Percentiles rank a stretch among this genome's conserved stretches.
These are phyloP conservation scores for Caenorhabditis sp. DNA, from an alignment of 2,888 invertebrate genomes.

Conservation along the genomic window DNA sequence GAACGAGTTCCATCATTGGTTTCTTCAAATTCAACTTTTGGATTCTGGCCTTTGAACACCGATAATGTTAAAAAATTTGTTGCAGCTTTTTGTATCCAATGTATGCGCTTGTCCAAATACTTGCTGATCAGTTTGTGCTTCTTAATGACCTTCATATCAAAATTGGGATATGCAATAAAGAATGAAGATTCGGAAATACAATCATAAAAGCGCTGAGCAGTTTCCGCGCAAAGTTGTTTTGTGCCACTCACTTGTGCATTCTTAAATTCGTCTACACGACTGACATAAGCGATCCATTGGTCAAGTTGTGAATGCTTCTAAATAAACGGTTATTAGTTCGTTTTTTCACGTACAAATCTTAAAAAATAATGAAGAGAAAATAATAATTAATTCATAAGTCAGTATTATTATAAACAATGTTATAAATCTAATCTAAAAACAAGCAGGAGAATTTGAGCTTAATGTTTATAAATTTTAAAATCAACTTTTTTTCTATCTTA, in stretches of 20 bases:
- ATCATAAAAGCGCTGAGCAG: neutral
- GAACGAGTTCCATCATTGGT: conserved; percentile 9
- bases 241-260: neutral
- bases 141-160: conserved; percentile 1
- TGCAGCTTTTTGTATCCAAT: conserved; percentile 20
- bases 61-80: conserved; percentile 16
- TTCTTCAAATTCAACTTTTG: conserved; percentile 20
- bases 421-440: too few species aligned
- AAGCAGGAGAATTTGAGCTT: too few species aligned
- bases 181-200: neutral
- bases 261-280: neutral
- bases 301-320: conserved; percentile 7
- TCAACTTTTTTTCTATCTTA: too few species aligned
- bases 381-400: too few species aligned
- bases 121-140: conserved; percentile 14
- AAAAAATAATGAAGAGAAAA: too few species aligned
- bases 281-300: neutral
- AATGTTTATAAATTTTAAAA: too few species aligned
- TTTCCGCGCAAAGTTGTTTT: conserved; percentile 1
- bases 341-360: too few species aligned
- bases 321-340: neutral
- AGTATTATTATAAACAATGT: too few species aligned
- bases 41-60: conserved; percentile 20
- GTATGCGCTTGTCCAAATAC: conserved; percentile 16
- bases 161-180: conserved; percentile 4